A percentile compares a stretch with the other conserved stretches of the same genome.
Conservation (phyloP, 2,797 vertebrate genomes). For the Selene dorsalis region DNA sequence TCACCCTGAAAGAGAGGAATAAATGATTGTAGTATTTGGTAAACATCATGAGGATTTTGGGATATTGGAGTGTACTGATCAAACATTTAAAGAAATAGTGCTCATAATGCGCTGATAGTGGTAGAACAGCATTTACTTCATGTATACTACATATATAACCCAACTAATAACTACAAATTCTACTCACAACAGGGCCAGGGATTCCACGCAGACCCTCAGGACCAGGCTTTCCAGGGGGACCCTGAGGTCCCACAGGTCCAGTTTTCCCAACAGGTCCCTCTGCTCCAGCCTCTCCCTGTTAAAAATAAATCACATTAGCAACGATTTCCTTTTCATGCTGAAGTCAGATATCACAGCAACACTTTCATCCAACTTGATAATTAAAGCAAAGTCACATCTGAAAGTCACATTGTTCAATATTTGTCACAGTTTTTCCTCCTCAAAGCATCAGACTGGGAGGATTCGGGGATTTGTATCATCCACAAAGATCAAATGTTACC, state of each 20-base stretch:
- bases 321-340: neutral
- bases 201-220: constrained; percentile 96
- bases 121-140: neutral
- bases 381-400: constrained; percentile 13
- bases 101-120: neutral
- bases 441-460: constrained; percentile 11
- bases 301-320: constrained; percentile 17
- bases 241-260: constrained; percentile 95
- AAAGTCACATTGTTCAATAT: constrained; percentile 6
- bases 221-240: constrained; percentile 92
- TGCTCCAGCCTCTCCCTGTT: constrained; percentile 93
- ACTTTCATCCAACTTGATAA: constrained; percentile 18
- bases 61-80: neutral
- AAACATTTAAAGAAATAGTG: too few relatives aligned
- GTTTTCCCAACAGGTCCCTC: constrained; percentile 97
- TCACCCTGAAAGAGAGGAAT: constrained; percentile 87
- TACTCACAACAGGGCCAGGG: constrained; percentile 95
- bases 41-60: neutral
- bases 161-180: neutral
- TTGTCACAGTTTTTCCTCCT: constrained; percentile 5
- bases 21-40: neutral
- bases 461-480: constrained; percentile 48
- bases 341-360: constrained; percentile 4
- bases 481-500: constrained; percentile 45
- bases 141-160: too few relatives aligned